phyloP scores from a whole-genome alignment of 2,888 invertebrate species.

The Cordilura impudica region DNA sequence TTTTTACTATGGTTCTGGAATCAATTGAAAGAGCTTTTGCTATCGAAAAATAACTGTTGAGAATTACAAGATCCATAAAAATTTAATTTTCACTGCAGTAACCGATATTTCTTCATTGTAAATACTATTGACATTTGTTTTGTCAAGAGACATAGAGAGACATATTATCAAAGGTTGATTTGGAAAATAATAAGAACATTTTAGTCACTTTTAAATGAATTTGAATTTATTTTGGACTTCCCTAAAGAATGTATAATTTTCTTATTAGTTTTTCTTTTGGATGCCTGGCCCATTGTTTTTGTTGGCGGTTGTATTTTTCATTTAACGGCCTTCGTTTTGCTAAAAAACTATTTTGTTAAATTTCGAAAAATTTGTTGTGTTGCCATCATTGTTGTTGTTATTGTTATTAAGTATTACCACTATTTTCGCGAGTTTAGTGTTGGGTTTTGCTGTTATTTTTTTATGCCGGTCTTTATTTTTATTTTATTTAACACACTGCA shows the following conservation, averaged over 20 bases:
- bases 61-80: too few species aligned
- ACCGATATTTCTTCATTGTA: too few species aligned
- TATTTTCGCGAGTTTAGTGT: constrained; percentile 5
- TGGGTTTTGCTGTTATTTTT: background rate
- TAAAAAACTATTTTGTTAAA: background rate
- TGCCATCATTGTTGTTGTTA: background rate
- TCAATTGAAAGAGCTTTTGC: background rate
- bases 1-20: background rate
- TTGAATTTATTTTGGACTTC: too few species aligned
- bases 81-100: too few species aligned
- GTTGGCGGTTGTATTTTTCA: too few species aligned
- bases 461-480: constrained; percentile 40
- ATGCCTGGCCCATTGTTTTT: background rate
- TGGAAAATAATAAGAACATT: too few species aligned
- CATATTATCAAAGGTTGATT: too few species aligned
- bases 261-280: background rate
- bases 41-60: background rate
- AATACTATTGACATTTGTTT: too few species aligned
- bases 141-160: too few species aligned
- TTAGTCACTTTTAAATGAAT: too few species aligned
- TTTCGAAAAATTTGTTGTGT: constrained; percentile 53
- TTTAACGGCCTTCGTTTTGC: background rate
- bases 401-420: constrained; percentile 14
- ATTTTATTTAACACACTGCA: constrained; percentile 65
- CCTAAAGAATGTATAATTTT: too few species aligned